Evolutionary conservation across 2,113 vertebrate species (phyloP).

Genomic region (Gymnobelideus leadbeateri): DNA sequence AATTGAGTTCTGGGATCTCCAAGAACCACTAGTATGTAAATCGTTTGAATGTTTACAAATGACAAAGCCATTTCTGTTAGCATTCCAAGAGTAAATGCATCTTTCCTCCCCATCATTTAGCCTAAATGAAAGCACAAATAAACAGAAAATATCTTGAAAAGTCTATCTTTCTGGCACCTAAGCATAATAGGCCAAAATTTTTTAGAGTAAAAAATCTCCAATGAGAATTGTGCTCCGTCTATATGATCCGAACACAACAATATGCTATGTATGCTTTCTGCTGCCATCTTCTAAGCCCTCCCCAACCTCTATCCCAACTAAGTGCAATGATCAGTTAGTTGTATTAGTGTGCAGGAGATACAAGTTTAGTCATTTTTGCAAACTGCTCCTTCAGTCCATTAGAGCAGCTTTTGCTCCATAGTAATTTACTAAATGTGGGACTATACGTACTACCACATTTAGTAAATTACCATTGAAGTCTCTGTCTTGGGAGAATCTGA

Average conservation of each 20-base stretch:
- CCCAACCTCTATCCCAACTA: neutral
- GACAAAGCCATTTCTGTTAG: neutral
- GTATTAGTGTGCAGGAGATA: conserved; percentile 24
- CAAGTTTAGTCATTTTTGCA: neutral
- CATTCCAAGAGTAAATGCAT: neutral
- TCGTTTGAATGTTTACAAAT: neutral
- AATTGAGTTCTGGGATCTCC: conserved; percentile 1
- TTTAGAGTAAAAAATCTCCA: neutral
- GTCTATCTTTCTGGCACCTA: neutral
- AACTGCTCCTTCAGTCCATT: conserved; percentile 10
- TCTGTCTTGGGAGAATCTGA: neutral
- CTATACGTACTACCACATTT: neutral
- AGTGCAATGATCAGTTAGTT: neutral
- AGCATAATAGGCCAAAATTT: conserved; percentile 24
- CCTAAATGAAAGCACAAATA: neutral
- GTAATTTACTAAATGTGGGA: neutral
- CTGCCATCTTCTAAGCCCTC: neutral
- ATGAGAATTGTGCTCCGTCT: neutral
- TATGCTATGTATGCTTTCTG: neutral
- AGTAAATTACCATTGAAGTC: neutral
- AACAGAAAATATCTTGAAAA: neutral
- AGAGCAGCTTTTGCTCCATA: neutral
- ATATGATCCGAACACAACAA: neutral
- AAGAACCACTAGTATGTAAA: neutral
- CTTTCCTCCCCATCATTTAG: neutral